Conservation (phyloP, 2,797 vertebrate genomes). For the Pelodytes ibericus region DNA sequence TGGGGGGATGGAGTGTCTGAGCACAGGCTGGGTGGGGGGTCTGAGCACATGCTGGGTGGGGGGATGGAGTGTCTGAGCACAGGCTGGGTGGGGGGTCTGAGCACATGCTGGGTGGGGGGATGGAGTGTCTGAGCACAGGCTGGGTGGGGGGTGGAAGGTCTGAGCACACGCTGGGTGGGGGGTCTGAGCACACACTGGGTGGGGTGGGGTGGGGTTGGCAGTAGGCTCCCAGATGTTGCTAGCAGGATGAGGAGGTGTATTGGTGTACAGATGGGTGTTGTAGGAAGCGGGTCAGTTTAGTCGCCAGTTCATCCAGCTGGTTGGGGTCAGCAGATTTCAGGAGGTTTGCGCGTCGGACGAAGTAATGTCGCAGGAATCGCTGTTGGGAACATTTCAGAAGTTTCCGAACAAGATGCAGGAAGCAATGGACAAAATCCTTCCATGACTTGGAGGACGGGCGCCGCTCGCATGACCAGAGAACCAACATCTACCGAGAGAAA, state of each 20-base stretch:
- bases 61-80: no score
- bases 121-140: no score
- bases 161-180: no score
- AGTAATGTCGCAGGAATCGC: conserved; percentile 80
- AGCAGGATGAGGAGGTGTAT: conserved; percentile 2
- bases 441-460: conserved; percentile 76
- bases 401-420: conserved; percentile 76
- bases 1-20: no score
- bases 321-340: conserved; percentile 72
- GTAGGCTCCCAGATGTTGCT: no score
- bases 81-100: no score
- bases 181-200: no score
- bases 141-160: no score
- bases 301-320: conserved; percentile 74
- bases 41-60: no score
- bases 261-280: conserved; percentile 63
- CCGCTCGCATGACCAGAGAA: conserved; percentile 87
- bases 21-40: no score
- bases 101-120: no score
- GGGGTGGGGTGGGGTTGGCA: no score
- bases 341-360: conserved; percentile 77
- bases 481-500: conserved; percentile 72
- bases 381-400: conserved; percentile 80
- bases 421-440: conserved; percentile 69
- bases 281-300: conserved; percentile 74